Conservation (phyloP, 2,797 vertebrate genomes). For the Enteromius anoplus region DNA sequence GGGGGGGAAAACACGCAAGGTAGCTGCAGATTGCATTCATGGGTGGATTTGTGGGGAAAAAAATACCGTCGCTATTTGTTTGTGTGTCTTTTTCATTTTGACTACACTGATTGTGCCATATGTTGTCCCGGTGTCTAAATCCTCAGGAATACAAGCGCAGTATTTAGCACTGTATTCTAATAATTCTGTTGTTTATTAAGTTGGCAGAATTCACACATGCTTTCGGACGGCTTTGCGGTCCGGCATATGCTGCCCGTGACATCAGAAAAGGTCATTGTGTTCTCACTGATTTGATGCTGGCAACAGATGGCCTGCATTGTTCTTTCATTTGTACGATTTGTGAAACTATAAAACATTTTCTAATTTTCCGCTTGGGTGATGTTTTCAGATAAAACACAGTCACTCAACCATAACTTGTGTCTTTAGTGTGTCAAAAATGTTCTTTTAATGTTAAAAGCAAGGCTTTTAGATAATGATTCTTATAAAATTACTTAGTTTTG, state of each 20-base stretch:
- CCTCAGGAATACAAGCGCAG: constrained; percentile 69
- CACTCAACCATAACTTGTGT: constrained; percentile 22
- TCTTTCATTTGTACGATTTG: constrained; percentile 66
- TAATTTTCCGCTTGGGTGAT: constrained; percentile 43
- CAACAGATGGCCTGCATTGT: constrained; percentile 73
- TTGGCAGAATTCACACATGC: constrained; percentile 61
- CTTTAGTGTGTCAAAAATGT: constrained; percentile 11
- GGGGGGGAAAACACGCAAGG: constrained; percentile 45
- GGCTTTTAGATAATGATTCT: constrained; percentile 14
- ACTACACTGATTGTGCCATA: constrained; percentile 64
- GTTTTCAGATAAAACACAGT: neutral
- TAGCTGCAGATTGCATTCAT: constrained; percentile 27
- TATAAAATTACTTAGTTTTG: neutral
- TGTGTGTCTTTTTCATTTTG: constrained; percentile 60
- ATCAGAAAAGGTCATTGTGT: constrained; percentile 68
- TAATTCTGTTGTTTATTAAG: constrained; percentile 73
- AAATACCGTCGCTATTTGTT: constrained; percentile 12
- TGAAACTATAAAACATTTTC: constrained; percentile 42
- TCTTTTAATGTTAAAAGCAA: neutral
- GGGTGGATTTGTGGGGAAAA: neutral
- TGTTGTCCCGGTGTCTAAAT: constrained; percentile 71
- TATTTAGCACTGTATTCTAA: constrained; percentile 67
- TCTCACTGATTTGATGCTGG: constrained; percentile 69
- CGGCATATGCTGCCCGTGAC: constrained; percentile 68
- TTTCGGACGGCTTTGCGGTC: constrained; percentile 51